Base-by-base conservation (phyloP, 2,113 vertebrate species). In the Tenebrosternarchus preto region DNA sequence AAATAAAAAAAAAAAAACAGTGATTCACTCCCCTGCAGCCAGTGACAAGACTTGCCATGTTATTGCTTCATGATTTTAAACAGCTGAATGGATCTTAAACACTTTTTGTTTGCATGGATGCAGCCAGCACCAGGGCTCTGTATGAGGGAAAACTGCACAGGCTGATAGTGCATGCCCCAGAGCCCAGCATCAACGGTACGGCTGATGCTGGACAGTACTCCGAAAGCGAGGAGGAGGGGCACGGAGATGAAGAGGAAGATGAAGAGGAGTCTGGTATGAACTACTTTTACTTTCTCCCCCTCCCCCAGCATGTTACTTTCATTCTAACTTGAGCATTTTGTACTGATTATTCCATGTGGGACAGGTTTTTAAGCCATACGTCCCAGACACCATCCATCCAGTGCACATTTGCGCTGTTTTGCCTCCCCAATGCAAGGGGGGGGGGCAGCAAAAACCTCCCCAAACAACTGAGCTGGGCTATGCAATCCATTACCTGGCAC, bases 71-170 rank as follows among this genome's bases (percentile, higher is more conserved):
- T 63, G 9, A 63, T 64, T 36, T n/a, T 19, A 9, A 22, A 29
- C 29, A 36, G 17, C 6, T 66, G 20, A 8, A 29, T 20, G 20
- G n/a, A 9, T 22, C 8, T 43, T 64, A 53, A 50, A 63, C 9
- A 11, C 12, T 22, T 79, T 29, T 79, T 82, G 36, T 83, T 1
- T 85, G 63, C 71, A 25, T 59, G 27, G 60, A 59, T 11, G 27
- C 84, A 97, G 96, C 91, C 77, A 93, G 93, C 78, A 96, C 95
- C 79, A 91, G 95, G 86, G 80, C 80, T 1, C 22, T 93, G 68
- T 96, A 95, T 86, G 94, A 96, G 82, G 93, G 87, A 64, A 95
- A 93, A 83, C 89, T 96, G 29, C 78, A 77, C 57, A 90, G 85
- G 16, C 55, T 96, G 84, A 80, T 95, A 83, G 79, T 85, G 57